Base-by-base conservation (phyloP, 1,140 invertebrate species). In the Pseudomyrmex flavicornis region DNA sequence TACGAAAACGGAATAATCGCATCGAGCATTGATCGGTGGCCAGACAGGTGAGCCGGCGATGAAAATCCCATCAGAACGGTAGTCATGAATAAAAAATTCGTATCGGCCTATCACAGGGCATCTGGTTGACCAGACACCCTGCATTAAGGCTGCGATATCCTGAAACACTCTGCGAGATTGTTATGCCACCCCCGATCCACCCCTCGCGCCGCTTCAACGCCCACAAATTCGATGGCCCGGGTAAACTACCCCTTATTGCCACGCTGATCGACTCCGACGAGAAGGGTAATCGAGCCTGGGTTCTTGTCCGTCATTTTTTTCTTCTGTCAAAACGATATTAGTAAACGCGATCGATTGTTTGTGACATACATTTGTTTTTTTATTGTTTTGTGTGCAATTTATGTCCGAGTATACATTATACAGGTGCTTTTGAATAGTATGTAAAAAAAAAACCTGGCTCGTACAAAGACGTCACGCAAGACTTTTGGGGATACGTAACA, bases 121-220 rank as follows among this genome's bases (percentile, higher is more conserved):
- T 91, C 91, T 91, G 91, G 91, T 91, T 92, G 91, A 92, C 91
- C 91, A 90, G 91, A 91, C 90, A 90, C 85, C 75, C 79, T 75
- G 86, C 83, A 91, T 92, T 92, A 92, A 89, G 90, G 89, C 74
- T 89, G 35, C 35, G 90, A 92, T 92, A 92, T 92, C 88, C 91
- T 87, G 90, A 92, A 92, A 91, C 92, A 92, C 91, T 92, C 88
- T 90, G 86, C 79, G 91, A 92, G 90, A 92, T 92, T 92, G 92
- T 92, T 91, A 90, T 92, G 88, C 86, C 85, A 89, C 76, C 90
- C 87, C 86, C 83, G 52, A 83, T 75, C 20, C 26, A 59, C 54
- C 74, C 59, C 79, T 74, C 76, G 84, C 84, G 75, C 26, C 80
- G 83, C 82, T 82, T 84, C 75, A 44, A 46, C 66, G 68, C 62